Evolutionary conservation across 1,140 invertebrate genomes (phyloP).

Genomic region (Atta texana): DNA sequence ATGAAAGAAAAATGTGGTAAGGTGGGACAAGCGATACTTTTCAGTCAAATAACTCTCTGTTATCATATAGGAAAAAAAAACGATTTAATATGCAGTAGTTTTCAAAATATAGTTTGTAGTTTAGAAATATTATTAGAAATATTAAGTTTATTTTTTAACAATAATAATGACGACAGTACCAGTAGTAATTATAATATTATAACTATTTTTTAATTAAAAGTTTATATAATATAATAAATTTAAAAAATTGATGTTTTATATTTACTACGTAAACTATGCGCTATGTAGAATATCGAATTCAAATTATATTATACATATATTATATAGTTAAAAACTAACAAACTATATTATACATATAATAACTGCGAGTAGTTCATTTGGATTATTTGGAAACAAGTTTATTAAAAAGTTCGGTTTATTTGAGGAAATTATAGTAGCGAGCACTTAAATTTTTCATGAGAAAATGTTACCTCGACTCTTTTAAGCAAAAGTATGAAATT

Average conservation of each 20-base stretch:
- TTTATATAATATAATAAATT: background rate
- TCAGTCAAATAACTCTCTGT: slow-evolving; percentile 17
- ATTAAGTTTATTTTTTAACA: slow-evolving; percentile 3
- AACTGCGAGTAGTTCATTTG: background rate
- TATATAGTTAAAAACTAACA: no score
- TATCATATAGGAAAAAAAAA: background rate
- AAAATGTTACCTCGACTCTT: slow-evolving; percentile 32
- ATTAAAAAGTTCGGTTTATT: slow-evolving; percentile 16
- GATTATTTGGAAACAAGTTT: background rate
- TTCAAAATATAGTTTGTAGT: background rate
- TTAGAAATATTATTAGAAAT: background rate
- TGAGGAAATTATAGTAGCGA: background rate
- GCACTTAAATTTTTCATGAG: slow-evolving; percentile 7
- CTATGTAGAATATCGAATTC: background rate
- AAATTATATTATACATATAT: background rate
- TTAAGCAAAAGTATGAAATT: slow-evolving; percentile 56
- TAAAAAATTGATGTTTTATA: background rate
- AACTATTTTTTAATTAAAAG: background rate
- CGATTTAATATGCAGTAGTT: background rate
- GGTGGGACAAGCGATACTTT: slow-evolving; percentile 7
- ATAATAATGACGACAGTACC: background rate
- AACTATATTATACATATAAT: background rate
- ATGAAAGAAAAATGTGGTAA: slow-evolving; percentile 6
- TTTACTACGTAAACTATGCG: background rate
- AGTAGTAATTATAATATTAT: background rate